phyloP scores from a whole-genome alignment of 2,888 invertebrate species.

The Tinea trinotella region DNA sequence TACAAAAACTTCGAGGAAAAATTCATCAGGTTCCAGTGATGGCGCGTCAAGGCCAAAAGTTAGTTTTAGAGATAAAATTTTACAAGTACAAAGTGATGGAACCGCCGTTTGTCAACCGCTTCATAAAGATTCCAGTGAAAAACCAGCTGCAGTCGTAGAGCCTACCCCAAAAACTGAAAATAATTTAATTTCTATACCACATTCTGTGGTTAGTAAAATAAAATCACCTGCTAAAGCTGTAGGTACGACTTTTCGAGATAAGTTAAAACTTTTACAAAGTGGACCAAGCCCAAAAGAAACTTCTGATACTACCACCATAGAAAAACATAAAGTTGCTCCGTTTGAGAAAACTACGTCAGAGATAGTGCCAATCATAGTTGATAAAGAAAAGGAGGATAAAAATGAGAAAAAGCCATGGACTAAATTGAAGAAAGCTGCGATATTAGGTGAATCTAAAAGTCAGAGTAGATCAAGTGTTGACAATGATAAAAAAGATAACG shows the following conservation, averaged over 20 bases:
- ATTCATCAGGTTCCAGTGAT: constrained; percentile 61
- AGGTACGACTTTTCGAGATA: constrained; percentile 62
- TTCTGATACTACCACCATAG: constrained; percentile 32
- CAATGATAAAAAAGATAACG: constrained; percentile 37
- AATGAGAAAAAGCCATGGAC: constrained; percentile 79
- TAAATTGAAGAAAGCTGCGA: constrained; percentile 82
- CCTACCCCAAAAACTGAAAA: constrained; percentile 61
- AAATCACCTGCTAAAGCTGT: constrained; percentile 66
- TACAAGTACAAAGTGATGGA: constrained; percentile 70
- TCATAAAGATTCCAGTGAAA: constrained; percentile 52
- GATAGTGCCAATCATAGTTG: constrained; percentile 41
- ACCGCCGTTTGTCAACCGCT: constrained; percentile 61
- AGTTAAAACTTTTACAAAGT: constrained; percentile 60
- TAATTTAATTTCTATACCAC: constrained; percentile 62
- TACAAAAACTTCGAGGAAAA: constrained; percentile 59
- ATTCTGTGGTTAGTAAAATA: constrained; percentile 67
- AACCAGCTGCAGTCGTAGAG: constrained; percentile 58
- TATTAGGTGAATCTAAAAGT: constrained; percentile 66
- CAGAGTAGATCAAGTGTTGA: constrained; percentile 51
- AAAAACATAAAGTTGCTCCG: constrained; percentile 39
- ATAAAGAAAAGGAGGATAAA: constrained; percentile 35
- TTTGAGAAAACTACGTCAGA: constrained; percentile 44
- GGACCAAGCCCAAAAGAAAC: constrained; percentile 40
- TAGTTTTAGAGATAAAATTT: constrained; percentile 74
- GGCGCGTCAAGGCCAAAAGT: constrained; percentile 68